Conservation (phyloP, 2,888 invertebrate genomes). For the Agonum fuliginosum region DNA sequence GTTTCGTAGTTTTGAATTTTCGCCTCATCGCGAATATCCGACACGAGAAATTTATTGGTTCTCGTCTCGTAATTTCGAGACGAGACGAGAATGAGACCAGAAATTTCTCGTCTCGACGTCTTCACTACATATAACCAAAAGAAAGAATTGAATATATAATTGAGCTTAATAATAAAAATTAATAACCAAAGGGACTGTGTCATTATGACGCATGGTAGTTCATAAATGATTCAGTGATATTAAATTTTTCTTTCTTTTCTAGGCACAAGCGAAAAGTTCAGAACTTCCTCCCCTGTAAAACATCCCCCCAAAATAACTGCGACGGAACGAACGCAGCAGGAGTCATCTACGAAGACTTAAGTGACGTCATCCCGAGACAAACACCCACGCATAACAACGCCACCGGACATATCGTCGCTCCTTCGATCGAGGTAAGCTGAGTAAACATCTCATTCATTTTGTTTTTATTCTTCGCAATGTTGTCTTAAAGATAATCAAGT, state of each 20-base stretch:
- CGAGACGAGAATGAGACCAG: too few relatives aligned
- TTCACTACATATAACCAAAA: too few relatives aligned
- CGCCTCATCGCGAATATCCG: too few relatives aligned
- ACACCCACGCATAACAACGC: constrained; percentile 69
- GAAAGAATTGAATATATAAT: too few relatives aligned
- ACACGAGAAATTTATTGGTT: too few relatives aligned
- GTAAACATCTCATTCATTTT: constrained; percentile 46
- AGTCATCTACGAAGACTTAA: constrained; percentile 87
- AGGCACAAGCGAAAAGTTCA: constrained; percentile 92
- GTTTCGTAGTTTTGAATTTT: too few relatives aligned
- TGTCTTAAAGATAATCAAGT: background rate
- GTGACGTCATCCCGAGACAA: constrained; percentile 77
- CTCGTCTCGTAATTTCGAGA: too few relatives aligned
- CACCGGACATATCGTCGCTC: constrained; percentile 71
- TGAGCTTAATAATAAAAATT: too few relatives aligned
- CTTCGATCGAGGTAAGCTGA: constrained; percentile 74
- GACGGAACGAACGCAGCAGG: constrained; percentile 75
- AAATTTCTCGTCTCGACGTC: too few relatives aligned
- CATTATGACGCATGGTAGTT: too few relatives aligned
- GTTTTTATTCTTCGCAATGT: background rate
- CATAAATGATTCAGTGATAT: too few relatives aligned
- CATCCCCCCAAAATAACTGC: constrained; percentile 77
- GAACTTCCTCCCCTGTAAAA: constrained; percentile 88
- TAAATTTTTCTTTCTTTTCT: constrained; percentile 72
- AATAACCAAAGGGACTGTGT: too few relatives aligned